Base-by-base conservation (phyloP, 2,113 vertebrate species). In the Lethenteron camtschaticum region DNA sequence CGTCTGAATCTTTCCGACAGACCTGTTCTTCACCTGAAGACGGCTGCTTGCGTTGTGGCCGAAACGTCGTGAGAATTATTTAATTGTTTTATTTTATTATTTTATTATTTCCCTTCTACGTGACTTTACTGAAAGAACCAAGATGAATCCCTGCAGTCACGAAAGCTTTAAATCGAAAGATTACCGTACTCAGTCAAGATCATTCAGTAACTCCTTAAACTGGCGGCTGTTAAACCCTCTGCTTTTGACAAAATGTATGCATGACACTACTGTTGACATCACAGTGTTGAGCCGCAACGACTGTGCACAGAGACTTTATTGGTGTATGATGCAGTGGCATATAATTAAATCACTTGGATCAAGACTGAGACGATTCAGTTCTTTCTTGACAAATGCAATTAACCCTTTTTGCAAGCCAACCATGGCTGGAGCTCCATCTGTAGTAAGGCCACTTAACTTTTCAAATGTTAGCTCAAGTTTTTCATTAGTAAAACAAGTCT, bases 271-370 rank as follows among this genome's bases (percentile, higher is more conserved):
- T 69, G 74, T 56, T 68, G 70, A 68, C n/a, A 41, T 70, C 57
- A 55, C 56, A 60, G 68, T 69, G 24, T 70, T 70, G 58, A 74
- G 70, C 68, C 16, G 58, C 68, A 72, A 56, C 18, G 72, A 74
- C 60, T 74, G 71, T 70, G 68, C 72, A 70, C 11, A n/a, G n/a
- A 75, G 14, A 72, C 55, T 70, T 69, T 77, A 72, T 74, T 76
- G 72, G 69, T 75, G 73, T 69, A 72, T 73, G 68, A 73, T 77
- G 56, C 71, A 73, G n/a, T 74, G 69, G 71, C 73, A 75, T 74
- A 73, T 56, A 70, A 70, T 13, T 74, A 75, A 71, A 69, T 74
- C 70, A 73, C 58, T 41, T 72, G 72, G 59, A 73, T 73, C 59
- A 57, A 71, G 70, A 66, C 56, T 70, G 59, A 72, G 73, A 59